Evolutionary conservation across 1,140 invertebrate genomes (phyloP).

Genomic region (Drosophila mojavensis): DNA sequence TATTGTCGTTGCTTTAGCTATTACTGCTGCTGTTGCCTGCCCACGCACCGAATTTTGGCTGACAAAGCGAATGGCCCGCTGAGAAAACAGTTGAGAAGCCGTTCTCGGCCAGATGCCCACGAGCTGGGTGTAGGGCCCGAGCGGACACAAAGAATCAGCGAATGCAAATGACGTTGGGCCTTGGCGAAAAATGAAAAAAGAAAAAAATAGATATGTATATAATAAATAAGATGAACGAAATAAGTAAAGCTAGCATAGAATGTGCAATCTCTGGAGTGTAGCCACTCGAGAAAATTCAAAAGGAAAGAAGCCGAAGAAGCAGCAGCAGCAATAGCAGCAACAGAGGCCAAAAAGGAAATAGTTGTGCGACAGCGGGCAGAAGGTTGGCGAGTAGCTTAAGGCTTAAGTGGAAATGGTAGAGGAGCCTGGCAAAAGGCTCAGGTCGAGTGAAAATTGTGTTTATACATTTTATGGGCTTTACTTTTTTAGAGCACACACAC

Average conservation of each 20-base stretch:
- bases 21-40: not conserved
- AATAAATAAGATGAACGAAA: too few species aligned
- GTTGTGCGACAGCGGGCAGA: not conserved
- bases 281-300: conserved; percentile 21
- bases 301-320: not conserved
- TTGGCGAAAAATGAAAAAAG: too few species aligned
- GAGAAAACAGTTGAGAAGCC: conserved; percentile 28
- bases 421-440: conserved; percentile 46
- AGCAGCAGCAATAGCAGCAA: not conserved
- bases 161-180: conserved; percentile 49
- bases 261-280: conserved; percentile 51
- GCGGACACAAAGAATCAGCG: conserved; percentile 1
- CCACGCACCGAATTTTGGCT: conserved; percentile 26
- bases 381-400: conserved; percentile 6
- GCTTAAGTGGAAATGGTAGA: conserved; percentile 19
- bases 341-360: conserved; percentile 3
- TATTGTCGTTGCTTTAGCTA: not conserved
- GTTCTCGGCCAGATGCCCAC: not conserved
- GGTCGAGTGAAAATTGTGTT: conserved; percentile 67
- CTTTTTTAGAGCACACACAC: conserved; percentile 3
- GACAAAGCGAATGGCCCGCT: conserved; percentile 44
- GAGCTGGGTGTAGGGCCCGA: not conserved
- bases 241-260: conserved; percentile 12
- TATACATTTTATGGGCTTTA: conserved; percentile 58
- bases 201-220: too few species aligned